Percentiles rank a stretch among this genome's conserved stretches.
Conservation (phyloP, 2,797 vertebrate species). For the Liparis tanakae region DNA sequence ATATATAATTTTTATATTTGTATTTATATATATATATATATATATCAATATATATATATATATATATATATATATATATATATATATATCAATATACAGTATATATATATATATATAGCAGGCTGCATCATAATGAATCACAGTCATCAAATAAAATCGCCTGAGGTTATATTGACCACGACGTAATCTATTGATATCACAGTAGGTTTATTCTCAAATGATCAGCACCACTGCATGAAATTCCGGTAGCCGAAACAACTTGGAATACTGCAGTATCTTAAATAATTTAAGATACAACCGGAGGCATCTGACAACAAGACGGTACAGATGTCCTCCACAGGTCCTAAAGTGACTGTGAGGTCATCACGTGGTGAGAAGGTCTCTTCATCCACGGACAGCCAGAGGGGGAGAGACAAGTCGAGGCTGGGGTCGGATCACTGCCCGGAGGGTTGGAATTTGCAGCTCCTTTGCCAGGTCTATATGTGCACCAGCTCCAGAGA, state of each 20-base stretch:
- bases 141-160: conserved; percentile 15
- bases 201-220: conserved; percentile 22
- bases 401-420: conserved; percentile 17
- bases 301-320: too few species aligned
- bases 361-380: conserved; percentile 17
- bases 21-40: too few species aligned
- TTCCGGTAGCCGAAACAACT: not conserved
- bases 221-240: conserved; percentile 9
- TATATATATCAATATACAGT: too few species aligned
- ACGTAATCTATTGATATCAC: not conserved
- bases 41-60: too few species aligned
- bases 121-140: conserved; percentile 4
- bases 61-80: too few species aligned
- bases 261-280: not conserved
- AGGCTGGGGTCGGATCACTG: conserved; percentile 26
- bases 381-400: conserved; percentile 17
- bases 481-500: not conserved
- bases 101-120: not conserved
- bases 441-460: conserved; percentile 31
- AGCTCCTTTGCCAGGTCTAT: conserved; percentile 23
- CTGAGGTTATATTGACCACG: not conserved
- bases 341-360: not conserved
- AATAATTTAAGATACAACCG: not conserved
- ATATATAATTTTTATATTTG: too few species aligned
- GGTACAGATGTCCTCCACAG: too few species aligned